Percentiles rank a stretch among this genome's conserved stretches.
Evolutionary conservation across 2,797 vertebrate genomes (phyloP).

Genomic region (Propithecus perrieri): DNA sequence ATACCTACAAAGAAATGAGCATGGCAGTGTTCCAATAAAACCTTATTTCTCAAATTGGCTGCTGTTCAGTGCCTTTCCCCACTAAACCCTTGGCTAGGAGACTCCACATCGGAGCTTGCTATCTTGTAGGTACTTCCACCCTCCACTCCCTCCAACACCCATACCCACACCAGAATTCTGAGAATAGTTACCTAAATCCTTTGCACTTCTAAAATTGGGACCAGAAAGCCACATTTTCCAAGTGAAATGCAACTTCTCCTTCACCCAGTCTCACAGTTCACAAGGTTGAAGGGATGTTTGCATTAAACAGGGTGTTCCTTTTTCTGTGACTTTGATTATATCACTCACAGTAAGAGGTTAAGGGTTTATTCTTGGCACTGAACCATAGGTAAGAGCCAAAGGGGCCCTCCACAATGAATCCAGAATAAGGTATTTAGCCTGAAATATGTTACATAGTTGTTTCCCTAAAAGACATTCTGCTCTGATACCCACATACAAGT

Average conservation of each 20-base stretch:
- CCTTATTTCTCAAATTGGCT: neutral
- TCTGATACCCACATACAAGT: neutral
- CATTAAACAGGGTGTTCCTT: rapidly evolving
- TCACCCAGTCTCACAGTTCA: too few relatives aligned
- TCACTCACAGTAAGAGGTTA: neutral
- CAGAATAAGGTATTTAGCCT: neutral
- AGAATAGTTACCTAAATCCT: neutral
- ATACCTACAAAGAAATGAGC: neutral
- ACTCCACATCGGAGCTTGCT: neutral
- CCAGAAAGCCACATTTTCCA: neutral
- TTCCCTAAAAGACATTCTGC: neutral
- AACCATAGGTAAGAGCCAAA: neutral
- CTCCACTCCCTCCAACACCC: neutral
- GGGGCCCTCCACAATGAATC: neutral
- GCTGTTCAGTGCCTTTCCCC: neutral
- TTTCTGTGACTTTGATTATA: neutral
- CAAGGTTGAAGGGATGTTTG: neutral
- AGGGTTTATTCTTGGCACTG: neutral
- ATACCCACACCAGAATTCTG: too few relatives aligned
- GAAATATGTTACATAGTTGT: neutral
- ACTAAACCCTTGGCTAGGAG: too few relatives aligned
- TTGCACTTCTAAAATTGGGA: neutral
- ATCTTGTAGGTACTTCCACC: rapidly evolving
- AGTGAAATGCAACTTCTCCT: neutral
- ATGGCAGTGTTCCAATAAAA: neutral